Evolutionary conservation across 2,797 vertebrate genomes (phyloP), one percentile per base, ranked within the genome.

Genomic region (Silurus aristotelis): DNA sequence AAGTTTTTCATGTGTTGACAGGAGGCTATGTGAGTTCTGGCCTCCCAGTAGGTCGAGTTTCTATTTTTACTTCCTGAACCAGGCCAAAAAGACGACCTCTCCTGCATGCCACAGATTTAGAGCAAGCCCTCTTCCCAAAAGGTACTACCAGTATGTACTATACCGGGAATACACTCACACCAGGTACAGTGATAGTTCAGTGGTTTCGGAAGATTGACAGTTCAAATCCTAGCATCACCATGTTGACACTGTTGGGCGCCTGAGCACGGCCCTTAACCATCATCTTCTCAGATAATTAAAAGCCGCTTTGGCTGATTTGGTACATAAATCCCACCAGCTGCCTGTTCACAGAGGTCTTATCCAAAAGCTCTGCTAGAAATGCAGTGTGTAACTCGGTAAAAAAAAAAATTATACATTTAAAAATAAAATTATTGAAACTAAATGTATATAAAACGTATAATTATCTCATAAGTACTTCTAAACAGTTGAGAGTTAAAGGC

Each of bases 41-140:
- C 60, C 10, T 79, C 31, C 22, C 14, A 17, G 27, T 75, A 79
- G 66, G 63, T 85, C n/a, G 6, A 56, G 78, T 73, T 87, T 27
- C 84, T 89, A 89, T 86, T 83, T 89, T 84, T 48, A 55, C 72
- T 55, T 48, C 8, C 48, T 56, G 27, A 55, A 9, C 72, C 1
- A 14, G 15, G 72, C 72, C 72, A 75, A 75, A 75, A 27, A 56
- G 79, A 46, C 61, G 64, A 9, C 52, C 61, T 64, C 43, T 80
- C 83, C 58, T 75, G 58, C 82, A 80, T 52, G 67, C 48, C 58
- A 73, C 14, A 25, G 20, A 64, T 82, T 25, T 63, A 14, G 27
- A 80, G 25, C 13, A 9, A 73, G 31, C 1, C 20, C 20, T n/a
- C 22, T n/a, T n/a, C 55, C 9, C 43, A 19, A 38, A 60, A 60